phyloP scores from a whole-genome alignment of 2,113 vertebrate species.

The Australoheros scitulus region DNA sequence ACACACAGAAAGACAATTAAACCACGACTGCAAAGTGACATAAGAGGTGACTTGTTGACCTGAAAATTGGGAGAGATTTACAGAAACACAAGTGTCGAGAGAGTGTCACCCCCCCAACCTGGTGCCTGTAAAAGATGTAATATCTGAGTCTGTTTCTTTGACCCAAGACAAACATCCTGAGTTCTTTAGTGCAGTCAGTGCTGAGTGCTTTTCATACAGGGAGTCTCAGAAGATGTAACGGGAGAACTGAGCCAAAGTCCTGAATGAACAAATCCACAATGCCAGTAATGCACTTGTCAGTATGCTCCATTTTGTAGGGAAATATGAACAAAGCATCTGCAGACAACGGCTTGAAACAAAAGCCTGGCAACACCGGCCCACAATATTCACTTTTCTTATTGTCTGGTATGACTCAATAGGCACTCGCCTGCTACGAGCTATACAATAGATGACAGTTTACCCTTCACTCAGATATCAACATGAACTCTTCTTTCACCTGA shows the following conservation, averaged over 20 bases:
- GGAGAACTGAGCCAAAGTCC: background rate
- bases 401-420: constrained; percentile 32
- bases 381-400: constrained; percentile 8
- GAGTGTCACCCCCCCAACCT: background rate
- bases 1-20: background rate
- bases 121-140: background rate
- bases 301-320: constrained; percentile 6
- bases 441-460: constrained; percentile 23
- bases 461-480: constrained; percentile 7
- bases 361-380: constrained; percentile 10
- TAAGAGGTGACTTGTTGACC: background rate
- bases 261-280: constrained; percentile 9
- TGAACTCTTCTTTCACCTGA: background rate
- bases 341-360: constrained; percentile 20
- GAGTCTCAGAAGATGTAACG: background rate
- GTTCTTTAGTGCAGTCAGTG: background rate
- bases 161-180: background rate
- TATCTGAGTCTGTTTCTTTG: background rate
- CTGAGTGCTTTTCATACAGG: constrained; percentile 9
- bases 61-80: background rate
- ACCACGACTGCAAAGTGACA: background rate
- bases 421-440: background rate
- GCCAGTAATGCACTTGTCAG: constrained; percentile 12
- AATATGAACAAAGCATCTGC: constrained; percentile 15
- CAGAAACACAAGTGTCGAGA: background rate